Base-by-base conservation (phyloP, 1,140 invertebrate species). In the Zaprionus lachaisei region DNA sequence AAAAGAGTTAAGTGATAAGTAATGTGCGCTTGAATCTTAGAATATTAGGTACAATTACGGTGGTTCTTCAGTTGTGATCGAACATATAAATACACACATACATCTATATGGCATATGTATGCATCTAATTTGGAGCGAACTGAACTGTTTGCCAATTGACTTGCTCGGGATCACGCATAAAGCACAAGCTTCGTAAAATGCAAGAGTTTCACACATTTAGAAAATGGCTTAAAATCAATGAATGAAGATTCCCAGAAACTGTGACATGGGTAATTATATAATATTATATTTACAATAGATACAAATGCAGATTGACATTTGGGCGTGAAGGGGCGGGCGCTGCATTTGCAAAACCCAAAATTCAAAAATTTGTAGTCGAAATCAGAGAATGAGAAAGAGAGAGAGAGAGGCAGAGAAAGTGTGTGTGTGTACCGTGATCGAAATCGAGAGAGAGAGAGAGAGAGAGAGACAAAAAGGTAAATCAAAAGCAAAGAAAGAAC, bases 231-330 rank as follows among this genome's bases (percentile, higher is more conserved):
- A 63, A 57, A 77, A 67, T 65, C 24, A 20, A 56, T 73, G 31
- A 15, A 44, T 56, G 57, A 76, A 41, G 41, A 49, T 62, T 49
- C 47, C 55, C 68, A 60, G 73, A 66, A 61, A 54, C 15, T 24
- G 56, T 78, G 44, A 72, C 63, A 31, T 55, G 47, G 47, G 17
- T 68, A 34, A 22, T 65, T 49, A 44, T 47, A 47, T 47, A 17
- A 44, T 44, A 44, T 17, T 47, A 51, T 75, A 81, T 81, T 57
- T 90, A 86, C 83, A 90, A 80, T 66, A 90, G 84, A 58, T 70
- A 37, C 17, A 56, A 66, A 67, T 81, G 69, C 56, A 80, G 62
- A 66, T 68, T 71, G 76, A 51, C 77, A 64, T 58, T 80, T 17
- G 38, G 38, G 38, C 38, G 7, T 44, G 41, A 17, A 17, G 15